Evolutionary conservation across 2,113 vertebrate genomes (phyloP), one percentile per base, ranked within the genome.

Genomic region (Bostrychus sinensis): DNA sequence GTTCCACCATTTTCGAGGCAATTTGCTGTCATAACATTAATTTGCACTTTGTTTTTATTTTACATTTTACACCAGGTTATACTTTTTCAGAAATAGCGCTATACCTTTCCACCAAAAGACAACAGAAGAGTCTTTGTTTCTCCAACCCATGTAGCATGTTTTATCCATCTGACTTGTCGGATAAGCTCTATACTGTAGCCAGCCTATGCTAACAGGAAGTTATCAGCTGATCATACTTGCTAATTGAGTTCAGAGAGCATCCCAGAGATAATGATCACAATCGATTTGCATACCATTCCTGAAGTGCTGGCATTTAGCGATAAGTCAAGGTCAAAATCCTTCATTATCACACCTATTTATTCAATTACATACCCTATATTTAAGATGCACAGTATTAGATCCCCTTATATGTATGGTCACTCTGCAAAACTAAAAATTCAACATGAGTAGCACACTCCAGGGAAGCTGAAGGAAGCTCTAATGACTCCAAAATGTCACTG

Each of bases 201-300:
- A 65, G 67, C 66, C 62, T 73, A 88, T 88, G 83, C 89, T 88
- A 89, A 91, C 89, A 78, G 66, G 36, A 63, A 58, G 77, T 84
- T 91, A 91, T 91, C 86, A 73, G 75, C 41, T 45, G 62, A 89
- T 90, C 87, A 89, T 80, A 80, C 76, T 89, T 83, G 85, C 83
- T 91, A 90, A 92, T 88, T 90, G 86, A 89, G 88, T 89, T 91
- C 87, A 86, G 75, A 70, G 85, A 90, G 83, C 90, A 80, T 78
- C 36, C 20, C n/a, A n/a, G 32, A 1, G 86, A 89, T 91, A 89
- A 86, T 67, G 75, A 91, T 88, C 80, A 12, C 19, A 9, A 76
- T 53, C 58, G 62, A 89, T 90, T 89, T 86, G 83, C 88, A 89
- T 80, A 78, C 58, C 53, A 50, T 61, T 78, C 54, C 63, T 45